Base-by-base conservation (phyloP, 2,888 invertebrate species). In the Trilocha varians region DNA sequence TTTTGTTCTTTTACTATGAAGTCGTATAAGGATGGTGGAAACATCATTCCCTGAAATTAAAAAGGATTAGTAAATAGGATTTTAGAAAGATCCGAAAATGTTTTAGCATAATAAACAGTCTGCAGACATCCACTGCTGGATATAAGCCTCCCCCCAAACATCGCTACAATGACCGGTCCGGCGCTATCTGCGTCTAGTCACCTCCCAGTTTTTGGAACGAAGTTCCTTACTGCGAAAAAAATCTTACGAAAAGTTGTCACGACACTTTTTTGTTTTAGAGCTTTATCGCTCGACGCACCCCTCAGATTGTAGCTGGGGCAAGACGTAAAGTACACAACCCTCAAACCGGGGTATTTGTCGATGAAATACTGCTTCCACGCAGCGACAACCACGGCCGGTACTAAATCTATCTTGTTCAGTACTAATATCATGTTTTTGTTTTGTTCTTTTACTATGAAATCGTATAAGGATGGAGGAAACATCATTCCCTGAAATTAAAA, bases 331-430 rank as follows among this genome's bases (percentile, higher is more conserved):
- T 93, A 90, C 0, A 96, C 87, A 14, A 97, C 89, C 37, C 90
- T 88, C 14, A 97, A 67, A 14, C 90, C 88, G 0, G 78, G 78
- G 17, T 58, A 80, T 0, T 86, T 88, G 0, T 75, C 67, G 5
- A 87, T 80, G 46, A 97, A 92, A 70, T 95, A 95, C 40, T 92
- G 78, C 60, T 91, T 92, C 98, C 98, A 98, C 0, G 95, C 97
- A 0, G 93, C 88, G 8, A 96, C 95, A 16, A 95, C 84, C 0
- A 91, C 72, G 0, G 95, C 88, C 0, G 95, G 93, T 0, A 93
- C 95, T 49, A 98, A 76, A 77, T 98, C 98, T 32, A 97, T 91
- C 87, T 98, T 98, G 75, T 98, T 98, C 8, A 98, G 72, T 0
- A 98, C 91, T 9, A 98, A 67, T 47, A 98, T 93, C 78, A 97